phyloP scores from a whole-genome alignment of 2,888 invertebrate species.

The Eupithecia insigniata region DNA sequence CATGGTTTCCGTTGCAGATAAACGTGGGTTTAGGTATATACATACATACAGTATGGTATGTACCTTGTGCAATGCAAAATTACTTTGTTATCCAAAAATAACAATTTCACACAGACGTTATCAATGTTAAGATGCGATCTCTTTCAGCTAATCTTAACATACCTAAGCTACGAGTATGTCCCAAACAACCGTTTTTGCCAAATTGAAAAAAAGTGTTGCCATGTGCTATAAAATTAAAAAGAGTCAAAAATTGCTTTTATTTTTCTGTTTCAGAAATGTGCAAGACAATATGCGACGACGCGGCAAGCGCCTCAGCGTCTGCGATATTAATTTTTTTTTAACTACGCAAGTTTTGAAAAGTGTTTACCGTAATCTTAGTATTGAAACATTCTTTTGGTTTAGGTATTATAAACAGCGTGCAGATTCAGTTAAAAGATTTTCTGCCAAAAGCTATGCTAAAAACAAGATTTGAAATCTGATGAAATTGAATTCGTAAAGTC shows the following conservation, averaged over 20 bases:
- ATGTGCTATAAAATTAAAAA: background rate
- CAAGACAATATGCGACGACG: slow-evolving; percentile 9
- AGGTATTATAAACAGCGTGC: background rate
- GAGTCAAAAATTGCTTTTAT: background rate
- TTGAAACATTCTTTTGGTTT: slow-evolving; percentile 16
- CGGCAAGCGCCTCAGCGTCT: slow-evolving; percentile 8
- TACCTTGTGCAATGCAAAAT: background rate
- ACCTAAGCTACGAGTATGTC: background rate
- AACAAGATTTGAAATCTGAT: background rate
- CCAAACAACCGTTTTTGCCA: background rate
- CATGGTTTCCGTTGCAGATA: background rate
- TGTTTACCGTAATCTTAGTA: slow-evolving; percentile 22
- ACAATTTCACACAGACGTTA: background rate
- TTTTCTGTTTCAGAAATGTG: slow-evolving; percentile 12
- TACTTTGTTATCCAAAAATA: background rate
- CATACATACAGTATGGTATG: too few species aligned
- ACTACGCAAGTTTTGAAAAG: slow-evolving; percentile 16
- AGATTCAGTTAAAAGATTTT: slow-evolving; percentile 12
- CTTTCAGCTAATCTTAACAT: background rate
- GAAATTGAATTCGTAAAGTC: background rate
- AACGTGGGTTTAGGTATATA: background rate
- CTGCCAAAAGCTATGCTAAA: background rate
- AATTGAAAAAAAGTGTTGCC: background rate
- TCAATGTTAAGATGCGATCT: background rate
- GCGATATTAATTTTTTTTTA: slow-evolving; percentile 18